Evolutionary conservation across 2,113 vertebrate genomes (phyloP), one percentile per base, ranked within the genome.

Genomic region (Ctenodactylus gundi): DNA sequence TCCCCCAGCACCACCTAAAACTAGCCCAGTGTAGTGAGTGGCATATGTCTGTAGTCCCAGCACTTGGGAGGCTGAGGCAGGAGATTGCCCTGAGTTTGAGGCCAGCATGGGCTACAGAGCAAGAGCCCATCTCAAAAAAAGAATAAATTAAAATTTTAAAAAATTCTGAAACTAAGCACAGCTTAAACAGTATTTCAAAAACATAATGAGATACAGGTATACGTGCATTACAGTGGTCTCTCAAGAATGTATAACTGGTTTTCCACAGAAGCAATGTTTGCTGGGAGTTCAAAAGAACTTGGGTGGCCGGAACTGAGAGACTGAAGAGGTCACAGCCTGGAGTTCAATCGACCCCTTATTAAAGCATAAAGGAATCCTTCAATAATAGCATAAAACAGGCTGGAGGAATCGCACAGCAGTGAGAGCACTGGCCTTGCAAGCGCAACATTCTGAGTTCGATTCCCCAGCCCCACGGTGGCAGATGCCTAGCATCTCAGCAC

Each of bases 161-260:
- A 70, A 39, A 70, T 70, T 23, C 39, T 29, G 17, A 6, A 36
- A 25, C 51, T 15, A 53, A 17, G 51, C 51, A 53, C 17, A 31
- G 31, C 13, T 94, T 82, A 68, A 85, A 55, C 34, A 88, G 80
- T 57, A 89, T 55, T 78, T 95, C 53, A 51, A 36, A 88, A 83
- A 64, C 25, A 85, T 17, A 86, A 23, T 18, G 58, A 85, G 46
- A 41, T 80, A 85, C 41, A 46, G 53, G n/a, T 88, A 70, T 72
- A 51, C 12, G 12, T 64, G 64, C 1, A 10, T 85, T 58, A 82
- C 53, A 73, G 13, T 25, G 1, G 23, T 73, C 58, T 65, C 51
- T 84, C n/a, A 10, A 72, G 39, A 62, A 65, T 34, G 34, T 18
- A 51, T 14, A 68, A 27, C 14, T 73, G 10, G 62, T 18, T 36